Percentiles rank a stretch among this genome's conserved stretches.
phyloP scores from a whole-genome alignment of 1,140 invertebrate genomes.

The Lethocerus indicus region DNA sequence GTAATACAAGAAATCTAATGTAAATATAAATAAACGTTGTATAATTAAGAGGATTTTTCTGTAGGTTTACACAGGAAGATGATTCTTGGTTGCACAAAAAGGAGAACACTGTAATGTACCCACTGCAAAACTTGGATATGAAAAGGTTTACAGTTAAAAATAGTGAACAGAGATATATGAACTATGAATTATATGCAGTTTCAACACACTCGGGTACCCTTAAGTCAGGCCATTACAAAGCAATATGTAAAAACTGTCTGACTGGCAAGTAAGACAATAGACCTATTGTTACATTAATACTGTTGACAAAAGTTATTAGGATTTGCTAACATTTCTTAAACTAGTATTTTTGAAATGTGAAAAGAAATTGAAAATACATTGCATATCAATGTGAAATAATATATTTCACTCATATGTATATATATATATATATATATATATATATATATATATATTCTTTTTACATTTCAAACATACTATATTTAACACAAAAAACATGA shows the following conservation, averaged over 20 bases:
- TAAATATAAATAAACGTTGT: not conserved
- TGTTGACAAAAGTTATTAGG: not conserved
- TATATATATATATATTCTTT: no score
- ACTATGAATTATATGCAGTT: slow-evolving; percentile 66
- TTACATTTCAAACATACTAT: no score
- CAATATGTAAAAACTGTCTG: slow-evolving; percentile 38
- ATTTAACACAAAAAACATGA: no score
- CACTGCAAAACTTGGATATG: slow-evolving; percentile 49
- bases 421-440: no score
- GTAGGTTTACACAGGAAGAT: slow-evolving; percentile 38
- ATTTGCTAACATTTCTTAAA: no score
- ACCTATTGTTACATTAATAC: not conserved
- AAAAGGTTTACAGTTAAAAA: slow-evolving; percentile 30
- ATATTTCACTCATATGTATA: no score
- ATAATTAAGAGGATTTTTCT: not conserved
- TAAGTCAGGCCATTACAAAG: slow-evolving; percentile 82
- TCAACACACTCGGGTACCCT: slow-evolving; percentile 85
- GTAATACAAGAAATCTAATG: no score
- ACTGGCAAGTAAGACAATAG: slow-evolving; percentile 27
- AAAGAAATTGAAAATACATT: no score
- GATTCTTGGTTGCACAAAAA: slow-evolving; percentile 53
- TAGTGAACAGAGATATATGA: slow-evolving; percentile 27
- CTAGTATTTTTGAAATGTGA: no score
- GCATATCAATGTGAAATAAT: no score
- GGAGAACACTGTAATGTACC: slow-evolving; percentile 77